Evolutionary conservation across 2,888 invertebrate species (phyloP), one percentile per base, ranked within the genome.

Genomic region (Prosapia bicincta): DNA sequence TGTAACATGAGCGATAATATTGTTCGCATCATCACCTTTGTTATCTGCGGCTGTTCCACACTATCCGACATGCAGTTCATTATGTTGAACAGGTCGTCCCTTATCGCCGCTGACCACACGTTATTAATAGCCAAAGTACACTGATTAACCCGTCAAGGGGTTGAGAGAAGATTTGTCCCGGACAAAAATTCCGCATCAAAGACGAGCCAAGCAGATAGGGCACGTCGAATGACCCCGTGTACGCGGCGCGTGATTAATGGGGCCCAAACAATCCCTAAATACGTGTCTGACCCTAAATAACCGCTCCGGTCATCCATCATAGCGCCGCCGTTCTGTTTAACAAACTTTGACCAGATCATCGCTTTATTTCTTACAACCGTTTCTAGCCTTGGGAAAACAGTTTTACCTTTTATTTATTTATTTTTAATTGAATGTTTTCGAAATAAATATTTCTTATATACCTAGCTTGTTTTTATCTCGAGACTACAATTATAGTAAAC

Each of bases 231-330:
- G 76, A 72, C 69, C 72, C 20, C 69, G 65, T 72, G 72, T 24
- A 66, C 38, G 70, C n/a, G 70, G 30, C 23, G 9, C 66, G 72
- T 76, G 76, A 76, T 76, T 76, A 76, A 76, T 76, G 76, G 72
- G 30, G 69, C 66, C 66, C 76, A 76, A 76, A 76, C 76, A 76
- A 30, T 71, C 72, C 54, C 72, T 72, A 72, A 69, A 69, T 71
- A 76, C 76, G 76, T 76, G 76, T 76, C 76, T 69, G 66, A 69
- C 76, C 76, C 76, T 76, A 76, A 76, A 76, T 69, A 76, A 72
- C 76, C 65, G 65, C 69, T 20, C 30, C 66, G 72, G 69, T 38
- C 65, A 76, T 76, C 76, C 76, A 76, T 76, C 76, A 76, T 72
- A 43, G 26, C 69, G 30, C 15, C 24, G n/a, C 20, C 30, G n/a